These are phyloP conservation scores for Pyrocephalus nanus DNA, from an alignment of 2,797 vertebrate species.

Conservation along the genomic window DNA sequence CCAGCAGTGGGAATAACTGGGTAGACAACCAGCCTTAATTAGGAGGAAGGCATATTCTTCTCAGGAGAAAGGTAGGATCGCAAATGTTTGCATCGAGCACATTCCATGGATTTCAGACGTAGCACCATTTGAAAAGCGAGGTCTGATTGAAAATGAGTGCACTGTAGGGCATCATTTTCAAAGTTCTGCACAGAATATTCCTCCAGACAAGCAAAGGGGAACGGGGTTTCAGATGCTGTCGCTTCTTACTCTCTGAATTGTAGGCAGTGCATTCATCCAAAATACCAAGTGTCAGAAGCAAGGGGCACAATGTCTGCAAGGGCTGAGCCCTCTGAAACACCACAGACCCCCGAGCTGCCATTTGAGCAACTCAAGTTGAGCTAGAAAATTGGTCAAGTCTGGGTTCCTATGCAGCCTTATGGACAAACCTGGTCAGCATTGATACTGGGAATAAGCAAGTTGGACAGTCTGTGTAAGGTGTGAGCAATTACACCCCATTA, in stretches of 20 bases:
- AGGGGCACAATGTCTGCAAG: not conserved
- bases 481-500: not conserved
- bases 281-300: not conserved
- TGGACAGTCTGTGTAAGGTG: not conserved
- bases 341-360: not conserved
- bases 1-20: slow-evolving; percentile 54
- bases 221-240: not conserved
- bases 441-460: not conserved
- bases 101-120: not conserved
- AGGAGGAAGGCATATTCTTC: slow-evolving; percentile 40
- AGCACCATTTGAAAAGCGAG: not conserved
- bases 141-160: slow-evolving; percentile 16
- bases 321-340: not conserved
- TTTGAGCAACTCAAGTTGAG: not conserved
- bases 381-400: not conserved
- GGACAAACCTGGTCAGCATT: not conserved
- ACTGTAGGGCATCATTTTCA: not conserved
- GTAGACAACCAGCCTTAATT: slow-evolving; percentile 56
- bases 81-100: not conserved
- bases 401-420: not conserved
- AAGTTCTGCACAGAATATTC: not conserved
- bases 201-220: not conserved
- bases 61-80: slow-evolving; percentile 45
- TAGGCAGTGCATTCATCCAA: not conserved
- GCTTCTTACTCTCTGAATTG: not conserved